Conservation (phyloP, 2,113 vertebrate genomes). For the Prionailurus bengalensis region DNA sequence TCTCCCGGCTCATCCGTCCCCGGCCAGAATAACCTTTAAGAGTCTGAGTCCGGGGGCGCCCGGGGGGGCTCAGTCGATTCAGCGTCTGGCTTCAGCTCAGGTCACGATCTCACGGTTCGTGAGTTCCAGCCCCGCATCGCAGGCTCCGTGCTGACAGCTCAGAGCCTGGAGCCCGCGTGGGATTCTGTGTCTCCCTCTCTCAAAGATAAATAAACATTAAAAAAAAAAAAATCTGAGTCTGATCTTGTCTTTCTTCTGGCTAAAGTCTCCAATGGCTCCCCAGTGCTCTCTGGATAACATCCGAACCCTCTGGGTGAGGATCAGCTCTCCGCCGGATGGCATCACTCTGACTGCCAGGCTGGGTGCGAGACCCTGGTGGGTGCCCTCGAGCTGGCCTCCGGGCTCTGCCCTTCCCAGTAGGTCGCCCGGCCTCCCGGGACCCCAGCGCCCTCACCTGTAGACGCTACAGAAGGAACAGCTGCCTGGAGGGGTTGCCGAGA, state of each 20-base stretch:
- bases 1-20: neutral
- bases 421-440: neutral
- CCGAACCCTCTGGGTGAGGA: too few relatives aligned
- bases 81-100: too few relatives aligned
- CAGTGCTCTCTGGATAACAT: rapidly evolving
- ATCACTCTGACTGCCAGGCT: neutral
- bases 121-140: too few relatives aligned
- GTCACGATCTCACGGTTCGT: too few relatives aligned
- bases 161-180: too few relatives aligned
- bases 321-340: rapidly evolving
- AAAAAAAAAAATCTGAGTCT: too few relatives aligned
- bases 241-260: neutral
- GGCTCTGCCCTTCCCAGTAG: neutral
- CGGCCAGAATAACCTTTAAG: rapidly evolving
- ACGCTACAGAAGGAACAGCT: rapidly evolving
- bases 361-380: rapidly evolving
- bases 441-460: neutral
- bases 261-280: neutral
- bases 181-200: too few relatives aligned
- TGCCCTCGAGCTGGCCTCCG: neutral
- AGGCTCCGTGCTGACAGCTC: too few relatives aligned
- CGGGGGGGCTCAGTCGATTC: too few relatives aligned
- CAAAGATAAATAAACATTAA: too few relatives aligned
- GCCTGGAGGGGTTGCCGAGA: neutral
- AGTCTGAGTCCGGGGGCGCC: too few relatives aligned